Base-by-base conservation (phyloP, 2,888 invertebrate genomes). In the Drosophila anomalata region DNA sequence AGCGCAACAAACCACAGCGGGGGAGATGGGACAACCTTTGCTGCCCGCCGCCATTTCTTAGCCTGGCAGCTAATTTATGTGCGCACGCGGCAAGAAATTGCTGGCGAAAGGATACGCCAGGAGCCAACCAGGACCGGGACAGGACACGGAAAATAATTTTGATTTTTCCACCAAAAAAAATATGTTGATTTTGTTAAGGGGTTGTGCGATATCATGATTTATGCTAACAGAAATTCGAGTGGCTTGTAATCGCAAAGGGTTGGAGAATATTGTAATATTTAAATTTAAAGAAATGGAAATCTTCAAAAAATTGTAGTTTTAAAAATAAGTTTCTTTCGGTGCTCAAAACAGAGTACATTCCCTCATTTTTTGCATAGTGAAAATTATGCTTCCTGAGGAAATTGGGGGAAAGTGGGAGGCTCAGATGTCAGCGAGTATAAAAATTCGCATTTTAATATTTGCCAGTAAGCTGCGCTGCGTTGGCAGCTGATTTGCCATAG, bases 401-500 rank as follows among this genome's bases (percentile, higher is more conserved):
- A 36, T 14, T 17, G 44, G 44, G 44, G 42, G 22, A 29, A 39
- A 57, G 42, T 66, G 50, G 67, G 61, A 66, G 79, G 75, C 79
- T 70, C 77, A 71, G 77, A 84, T 87, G 89, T 88, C 85, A 87
- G 87, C 76, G 87, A 55, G 85, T 74, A 85, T 87, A 88, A 85
- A 87, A 88, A 85, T 87, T 81, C 87, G 85, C 82, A 81, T 85
- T 85, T 88, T 85, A 87, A 88, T 88, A 85, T 88, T 87, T 87
- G 76, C 85, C 85, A 87, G 82, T 83, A 77, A 83, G 85, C 77
- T 83, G 87, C 65, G 71, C 75, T 65, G 67, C 73, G 73, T 61
- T 87, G 81, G 81, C 81, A 81, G 81, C 81, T 81, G 81, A 81
- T 81, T 81, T 84, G 86, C 77, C 86, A 63, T 54, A 56, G 73